Evolutionary conservation across 2,888 invertebrate genomes (phyloP).

Genomic region (Sesamia inferens): DNA sequence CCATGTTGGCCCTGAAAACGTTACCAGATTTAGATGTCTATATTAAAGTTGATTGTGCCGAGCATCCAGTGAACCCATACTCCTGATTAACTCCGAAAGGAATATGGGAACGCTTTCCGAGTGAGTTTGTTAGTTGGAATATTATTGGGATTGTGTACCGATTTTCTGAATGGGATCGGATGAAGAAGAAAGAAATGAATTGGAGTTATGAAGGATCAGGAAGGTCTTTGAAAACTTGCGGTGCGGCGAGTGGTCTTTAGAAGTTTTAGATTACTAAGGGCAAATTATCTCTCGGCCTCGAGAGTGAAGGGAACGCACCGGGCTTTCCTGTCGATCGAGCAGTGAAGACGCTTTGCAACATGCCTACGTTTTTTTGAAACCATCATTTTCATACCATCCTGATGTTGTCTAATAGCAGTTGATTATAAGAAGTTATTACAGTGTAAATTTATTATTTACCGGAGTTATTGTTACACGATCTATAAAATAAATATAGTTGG

Average conservation of each 20-base stretch:
- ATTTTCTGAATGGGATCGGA: slow-evolving; percentile 26
- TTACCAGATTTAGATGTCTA: too few relatives aligned
- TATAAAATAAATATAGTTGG: too few relatives aligned
- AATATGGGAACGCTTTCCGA: slow-evolving; percentile 24
- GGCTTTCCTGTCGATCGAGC: too few relatives aligned
- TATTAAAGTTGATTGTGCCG: slow-evolving; percentile 55
- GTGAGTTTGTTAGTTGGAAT: slow-evolving; percentile 30
- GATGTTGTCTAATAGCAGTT: too few relatives aligned
- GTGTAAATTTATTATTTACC: too few relatives aligned
- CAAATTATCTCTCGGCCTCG: not conserved
- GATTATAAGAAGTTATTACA: too few relatives aligned
- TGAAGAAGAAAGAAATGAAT: slow-evolving; percentile 9
- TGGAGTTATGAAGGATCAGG: not conserved
- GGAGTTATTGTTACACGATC: too few relatives aligned
- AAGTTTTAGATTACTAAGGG: not conserved
- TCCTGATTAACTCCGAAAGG: slow-evolving; percentile 35
- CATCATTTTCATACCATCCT: too few relatives aligned
- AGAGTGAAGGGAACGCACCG: too few relatives aligned
- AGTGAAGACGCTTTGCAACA: too few relatives aligned
- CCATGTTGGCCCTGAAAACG: too few relatives aligned
- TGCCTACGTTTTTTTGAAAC: too few relatives aligned
- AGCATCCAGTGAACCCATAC: slow-evolving; percentile 29
- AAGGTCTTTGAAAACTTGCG: not conserved
- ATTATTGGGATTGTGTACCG: slow-evolving; percentile 21
- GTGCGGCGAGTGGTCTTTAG: not conserved